phyloP scores from a whole-genome alignment of 2,888 invertebrate species.

The Heteromyza rotundicornis region DNA sequence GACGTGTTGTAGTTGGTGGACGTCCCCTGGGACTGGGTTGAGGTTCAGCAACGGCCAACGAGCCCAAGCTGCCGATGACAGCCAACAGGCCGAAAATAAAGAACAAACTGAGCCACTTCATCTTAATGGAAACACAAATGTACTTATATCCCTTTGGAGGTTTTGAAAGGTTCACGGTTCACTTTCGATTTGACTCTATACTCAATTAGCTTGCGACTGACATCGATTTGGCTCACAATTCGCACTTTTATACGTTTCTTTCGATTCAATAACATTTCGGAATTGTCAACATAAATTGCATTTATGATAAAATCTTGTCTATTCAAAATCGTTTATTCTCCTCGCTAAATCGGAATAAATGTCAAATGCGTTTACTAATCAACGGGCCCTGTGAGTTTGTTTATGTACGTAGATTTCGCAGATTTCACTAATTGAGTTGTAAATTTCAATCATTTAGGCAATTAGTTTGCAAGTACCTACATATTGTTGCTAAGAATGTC shows the following conservation, averaged over 20 bases:
- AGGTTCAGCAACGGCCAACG: conserved; percentile 44
- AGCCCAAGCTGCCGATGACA: conserved; percentile 47
- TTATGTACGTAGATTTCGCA: conserved; percentile 26
- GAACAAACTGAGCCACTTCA: conserved; percentile 56
- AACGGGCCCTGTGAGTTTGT: conserved; percentile 13
- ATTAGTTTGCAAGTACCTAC: too few relatives aligned
- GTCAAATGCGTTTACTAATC: conserved; percentile 44
- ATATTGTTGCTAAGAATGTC: too few relatives aligned
- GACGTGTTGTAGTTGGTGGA: conserved; percentile 53
- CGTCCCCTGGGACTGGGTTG: conserved; percentile 52
- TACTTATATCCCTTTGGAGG: not conserved
- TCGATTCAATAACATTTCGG: too few relatives aligned
- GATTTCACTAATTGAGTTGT: conserved; percentile 53
- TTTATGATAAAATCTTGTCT: conserved; percentile 17
- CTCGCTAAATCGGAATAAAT: conserved; percentile 33
- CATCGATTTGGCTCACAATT: not conserved
- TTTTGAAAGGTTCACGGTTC: too few relatives aligned
- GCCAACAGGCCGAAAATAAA: conserved; percentile 52
- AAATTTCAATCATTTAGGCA: conserved; percentile 50
- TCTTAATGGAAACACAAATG: conserved; percentile 24
- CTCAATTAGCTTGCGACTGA: not conserved
- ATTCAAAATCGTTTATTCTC: not conserved
- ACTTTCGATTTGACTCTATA: too few relatives aligned
- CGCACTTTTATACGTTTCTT: conserved; percentile 3
- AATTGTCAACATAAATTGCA: conserved; percentile 7